These are phyloP conservation scores for Sitta carolinensis DNA, from an alignment of 2,797 vertebrate species.

Conservation along the genomic window DNA sequence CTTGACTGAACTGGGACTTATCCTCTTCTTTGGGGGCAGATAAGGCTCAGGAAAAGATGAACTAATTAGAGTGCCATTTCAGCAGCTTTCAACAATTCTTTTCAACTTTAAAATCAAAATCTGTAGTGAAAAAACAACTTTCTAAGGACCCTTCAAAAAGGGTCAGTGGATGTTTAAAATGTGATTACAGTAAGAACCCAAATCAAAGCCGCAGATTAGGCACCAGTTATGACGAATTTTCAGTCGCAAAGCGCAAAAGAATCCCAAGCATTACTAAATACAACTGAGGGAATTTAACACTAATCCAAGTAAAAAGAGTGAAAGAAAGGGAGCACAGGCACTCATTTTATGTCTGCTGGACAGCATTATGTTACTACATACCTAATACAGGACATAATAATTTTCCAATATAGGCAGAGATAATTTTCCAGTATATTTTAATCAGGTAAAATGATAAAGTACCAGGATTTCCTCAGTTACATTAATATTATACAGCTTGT, in stretches of 20 bases:
- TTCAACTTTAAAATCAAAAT: slow-evolving; percentile 25
- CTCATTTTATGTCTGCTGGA: neutral
- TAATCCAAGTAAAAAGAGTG: slow-evolving; percentile 53
- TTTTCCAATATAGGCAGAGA: neutral
- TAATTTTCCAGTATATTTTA: slow-evolving; percentile 18
- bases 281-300: slow-evolving; percentile 50
- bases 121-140: slow-evolving; percentile 17
- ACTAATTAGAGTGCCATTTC: slow-evolving; percentile 3
- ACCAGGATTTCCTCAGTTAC: neutral
- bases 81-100: slow-evolving; percentile 14
- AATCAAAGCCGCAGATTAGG: slow-evolving; percentile 63
- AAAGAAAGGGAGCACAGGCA: neutral
- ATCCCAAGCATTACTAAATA: slow-evolving; percentile 55
- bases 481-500: neutral
- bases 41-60: neutral
- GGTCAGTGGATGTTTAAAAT: slow-evolving; percentile 42
- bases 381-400: neutral
- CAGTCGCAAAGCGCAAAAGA: slow-evolving; percentile 54
- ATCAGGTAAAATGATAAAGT: neutral
- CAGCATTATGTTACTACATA: neutral
- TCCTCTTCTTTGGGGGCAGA: neutral
- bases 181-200: slow-evolving; percentile 45
- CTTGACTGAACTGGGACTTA: neutral
- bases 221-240: slow-evolving; percentile 41
- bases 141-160: slow-evolving; percentile 9